phyloP scores from a whole-genome alignment of 2,113 vertebrate genomes.

The Shinisaurus crocodilurus region DNA sequence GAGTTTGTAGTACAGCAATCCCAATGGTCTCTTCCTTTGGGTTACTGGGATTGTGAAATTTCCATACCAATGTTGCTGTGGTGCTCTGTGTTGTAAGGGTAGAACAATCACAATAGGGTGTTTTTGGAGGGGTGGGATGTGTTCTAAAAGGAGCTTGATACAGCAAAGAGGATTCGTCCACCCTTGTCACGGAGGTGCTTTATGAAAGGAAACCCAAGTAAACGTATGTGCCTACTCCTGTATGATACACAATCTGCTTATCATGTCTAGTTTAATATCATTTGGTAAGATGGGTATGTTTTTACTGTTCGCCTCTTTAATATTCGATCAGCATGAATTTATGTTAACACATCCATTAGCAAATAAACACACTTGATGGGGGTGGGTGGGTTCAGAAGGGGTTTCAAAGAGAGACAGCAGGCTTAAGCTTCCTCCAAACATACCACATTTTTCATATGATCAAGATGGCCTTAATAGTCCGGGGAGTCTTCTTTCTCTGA shows the following conservation, averaged over 20 bases:
- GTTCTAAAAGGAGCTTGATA: neutral
- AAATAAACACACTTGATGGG: neutral
- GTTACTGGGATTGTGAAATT: no score
- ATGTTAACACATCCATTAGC: neutral
- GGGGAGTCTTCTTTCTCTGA: neutral
- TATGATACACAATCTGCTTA: neutral
- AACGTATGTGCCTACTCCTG: neutral
- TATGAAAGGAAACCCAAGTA: neutral
- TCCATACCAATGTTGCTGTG: no score
- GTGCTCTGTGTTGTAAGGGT: no score
- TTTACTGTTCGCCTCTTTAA: neutral
- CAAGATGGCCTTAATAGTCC: neutral
- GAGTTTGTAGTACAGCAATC: no score
- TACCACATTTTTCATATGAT: neutral
- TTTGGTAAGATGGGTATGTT: neutral
- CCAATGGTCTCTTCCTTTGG: no score
- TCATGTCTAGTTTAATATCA: neutral
- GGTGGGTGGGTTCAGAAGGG: neutral
- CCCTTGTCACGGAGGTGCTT: neutral
- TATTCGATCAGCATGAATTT: neutral
- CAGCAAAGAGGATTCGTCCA: neutral
- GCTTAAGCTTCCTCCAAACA: neutral
- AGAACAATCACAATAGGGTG: no score
- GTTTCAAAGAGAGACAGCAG: neutral
- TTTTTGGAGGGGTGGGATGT: neutral